Evolutionary conservation across 2,888 invertebrate species (phyloP).

Genomic region (Epistrophella euchroma): DNA sequence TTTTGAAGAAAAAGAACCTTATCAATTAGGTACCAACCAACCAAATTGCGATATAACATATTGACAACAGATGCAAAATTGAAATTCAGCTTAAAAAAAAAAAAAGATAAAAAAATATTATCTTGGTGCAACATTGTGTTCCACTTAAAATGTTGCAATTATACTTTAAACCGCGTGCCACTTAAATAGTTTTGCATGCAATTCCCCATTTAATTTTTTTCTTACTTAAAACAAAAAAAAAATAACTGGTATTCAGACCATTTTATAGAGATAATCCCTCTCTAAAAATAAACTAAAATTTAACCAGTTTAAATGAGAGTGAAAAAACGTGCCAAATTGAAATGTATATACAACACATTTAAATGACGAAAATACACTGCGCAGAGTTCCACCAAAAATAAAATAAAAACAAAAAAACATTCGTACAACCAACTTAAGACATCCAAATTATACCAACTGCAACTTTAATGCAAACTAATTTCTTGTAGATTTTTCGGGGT

Average conservation of each 20-base stretch:
- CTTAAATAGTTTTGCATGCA: constrained; percentile 23
- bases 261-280: constrained; percentile 28
- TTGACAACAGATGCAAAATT: not conserved
- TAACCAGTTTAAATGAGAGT: constrained; percentile 63
- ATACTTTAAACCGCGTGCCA: constrained; percentile 46
- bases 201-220: constrained; percentile 4
- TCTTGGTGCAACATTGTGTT: constrained; percentile 1
- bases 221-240: not conserved
- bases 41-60: not conserved
- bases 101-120: not conserved
- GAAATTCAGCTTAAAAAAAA: not conserved
- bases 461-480: constrained; percentile 68
- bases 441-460: constrained; percentile 14
- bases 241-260: constrained; percentile 31
- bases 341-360: constrained; percentile 41
- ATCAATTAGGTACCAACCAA: no score
- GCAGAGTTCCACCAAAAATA: constrained; percentile 8
- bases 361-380: constrained; percentile 27
- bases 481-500: constrained; percentile 42
- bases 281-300: constrained; percentile 12
- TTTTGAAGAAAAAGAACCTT: no score
- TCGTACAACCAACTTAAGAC: constrained; percentile 23
- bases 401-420: not conserved
- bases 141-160: constrained; percentile 58
- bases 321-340: constrained; percentile 67